Evolutionary conservation across 2,113 vertebrate genomes (phyloP).

Genomic region (Chinchilla lanigera): DNA sequence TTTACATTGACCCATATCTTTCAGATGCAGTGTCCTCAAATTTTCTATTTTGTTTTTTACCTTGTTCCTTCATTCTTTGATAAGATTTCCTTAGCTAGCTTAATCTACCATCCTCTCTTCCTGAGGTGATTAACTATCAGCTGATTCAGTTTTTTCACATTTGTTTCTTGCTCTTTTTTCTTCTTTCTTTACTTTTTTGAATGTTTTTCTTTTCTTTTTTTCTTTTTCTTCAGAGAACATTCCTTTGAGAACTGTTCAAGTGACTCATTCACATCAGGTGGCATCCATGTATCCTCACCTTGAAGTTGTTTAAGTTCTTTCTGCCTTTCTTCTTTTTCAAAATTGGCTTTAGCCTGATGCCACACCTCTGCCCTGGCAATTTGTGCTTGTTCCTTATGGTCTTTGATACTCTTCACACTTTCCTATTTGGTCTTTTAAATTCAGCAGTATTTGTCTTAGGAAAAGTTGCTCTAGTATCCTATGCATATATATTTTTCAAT

Average conservation of each 20-base stretch:
- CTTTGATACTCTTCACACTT: slow-evolving; percentile 85
- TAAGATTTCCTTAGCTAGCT: slow-evolving; percentile 95
- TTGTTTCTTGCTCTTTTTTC: slow-evolving; percentile 92
- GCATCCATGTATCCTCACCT: slow-evolving; percentile 88
- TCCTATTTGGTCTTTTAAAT: slow-evolving; percentile 60
- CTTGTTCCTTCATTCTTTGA: slow-evolving; percentile 97
- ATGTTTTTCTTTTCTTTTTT: slow-evolving; percentile 95
- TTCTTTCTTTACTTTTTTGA: slow-evolving; percentile 95
- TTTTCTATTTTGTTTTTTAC: slow-evolving; percentile 92
- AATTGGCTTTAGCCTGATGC: slow-evolving; percentile 88
- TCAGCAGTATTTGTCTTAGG: not conserved
- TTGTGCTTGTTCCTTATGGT: slow-evolving; percentile 85
- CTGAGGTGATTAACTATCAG: slow-evolving; percentile 87
- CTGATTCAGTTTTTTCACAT: slow-evolving; percentile 83
- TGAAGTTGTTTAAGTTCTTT: slow-evolving; percentile 85
- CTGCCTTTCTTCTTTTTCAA: slow-evolving; percentile 84
- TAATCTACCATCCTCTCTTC: slow-evolving; percentile 94
- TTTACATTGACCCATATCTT: slow-evolving; percentile 96
- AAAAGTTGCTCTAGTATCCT: not conserved
- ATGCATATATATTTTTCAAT: not conserved
- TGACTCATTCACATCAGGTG: slow-evolving; percentile 84
- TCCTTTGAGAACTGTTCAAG: slow-evolving; percentile 87
- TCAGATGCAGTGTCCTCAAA: slow-evolving; percentile 93
- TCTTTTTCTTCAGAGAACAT: slow-evolving; percentile 89
- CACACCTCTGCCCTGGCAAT: slow-evolving; percentile 86